Evolutionary conservation across 1,140 invertebrate genomes (phyloP).

Genomic region (Drosophila prosaltans): DNA sequence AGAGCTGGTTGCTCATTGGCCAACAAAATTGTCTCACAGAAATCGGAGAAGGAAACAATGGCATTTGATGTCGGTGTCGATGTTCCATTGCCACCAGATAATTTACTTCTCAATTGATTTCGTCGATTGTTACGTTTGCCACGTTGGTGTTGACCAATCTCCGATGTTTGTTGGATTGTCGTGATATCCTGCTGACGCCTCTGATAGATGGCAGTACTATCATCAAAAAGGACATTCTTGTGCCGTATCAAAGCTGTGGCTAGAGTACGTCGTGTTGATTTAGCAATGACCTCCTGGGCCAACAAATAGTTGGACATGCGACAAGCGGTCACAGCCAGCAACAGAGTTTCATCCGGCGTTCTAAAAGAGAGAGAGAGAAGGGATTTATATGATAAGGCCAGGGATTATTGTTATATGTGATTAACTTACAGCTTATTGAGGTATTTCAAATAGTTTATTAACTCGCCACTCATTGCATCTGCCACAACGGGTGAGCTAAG

Average conservation of each 20-base stretch:
- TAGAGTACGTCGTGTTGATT: constrained; percentile 56
- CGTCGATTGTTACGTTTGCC: constrained; percentile 40
- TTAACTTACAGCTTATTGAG: constrained; percentile 66
- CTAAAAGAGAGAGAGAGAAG: constrained; percentile 28
- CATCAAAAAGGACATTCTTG: constrained; percentile 79
- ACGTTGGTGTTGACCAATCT: no score
- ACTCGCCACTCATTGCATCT: constrained; percentile 75
- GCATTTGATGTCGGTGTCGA: constrained; percentile 38
- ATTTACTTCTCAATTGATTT: constrained; percentile 29
- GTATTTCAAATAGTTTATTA: constrained; percentile 75
- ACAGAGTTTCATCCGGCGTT: constrained; percentile 66
- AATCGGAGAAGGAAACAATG: constrained; percentile 77
- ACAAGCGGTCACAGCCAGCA: constrained; percentile 74
- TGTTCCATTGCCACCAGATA: background rate
- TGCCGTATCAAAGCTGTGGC: constrained; percentile 73
- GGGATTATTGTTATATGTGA: background rate
- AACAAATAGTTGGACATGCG: constrained; percentile 80
- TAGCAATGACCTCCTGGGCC: constrained; percentile 68
- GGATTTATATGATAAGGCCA: background rate
- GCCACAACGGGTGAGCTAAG: constrained; percentile 73
- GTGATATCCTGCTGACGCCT: constrained; percentile 51
- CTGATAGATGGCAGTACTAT: constrained; percentile 72
- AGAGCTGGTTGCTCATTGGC: constrained; percentile 67
- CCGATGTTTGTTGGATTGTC: background rate
- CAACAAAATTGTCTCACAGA: constrained; percentile 76